Conservation (phyloP, 2,888 invertebrate genomes). For the Temnothorax ravouxi region DNA sequence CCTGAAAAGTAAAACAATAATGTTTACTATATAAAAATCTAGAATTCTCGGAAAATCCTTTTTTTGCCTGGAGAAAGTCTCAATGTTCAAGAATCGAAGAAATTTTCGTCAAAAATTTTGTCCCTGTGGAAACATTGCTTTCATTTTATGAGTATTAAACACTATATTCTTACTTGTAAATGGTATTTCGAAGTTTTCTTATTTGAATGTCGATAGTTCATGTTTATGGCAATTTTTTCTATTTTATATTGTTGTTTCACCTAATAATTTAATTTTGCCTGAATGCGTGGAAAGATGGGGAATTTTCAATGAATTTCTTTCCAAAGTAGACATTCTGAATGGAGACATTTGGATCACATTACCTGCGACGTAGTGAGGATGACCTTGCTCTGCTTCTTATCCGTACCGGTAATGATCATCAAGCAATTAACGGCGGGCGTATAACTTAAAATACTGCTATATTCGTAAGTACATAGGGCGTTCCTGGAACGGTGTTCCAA, state of each 20-base stretch:
- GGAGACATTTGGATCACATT: constrained; percentile 58
- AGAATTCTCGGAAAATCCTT: not conserved
- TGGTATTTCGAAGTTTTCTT: not conserved
- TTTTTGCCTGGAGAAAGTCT: not conserved
- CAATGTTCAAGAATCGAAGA: not conserved
- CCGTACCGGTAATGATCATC: constrained; percentile 96
- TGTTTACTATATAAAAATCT: not conserved
- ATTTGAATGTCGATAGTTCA: not conserved
- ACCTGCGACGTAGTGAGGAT: constrained; percentile 97
- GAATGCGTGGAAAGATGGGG: not conserved
- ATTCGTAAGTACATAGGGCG: constrained; percentile 96
- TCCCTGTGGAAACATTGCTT: not conserved
- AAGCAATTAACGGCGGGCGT: constrained; percentile 96
- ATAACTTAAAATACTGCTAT: constrained; percentile 95
- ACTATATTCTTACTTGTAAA: not conserved
- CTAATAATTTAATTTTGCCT: not conserved
- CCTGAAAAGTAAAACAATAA: constrained; percentile 87
- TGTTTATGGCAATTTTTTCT: not conserved
- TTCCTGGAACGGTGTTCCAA: constrained; percentile 95
- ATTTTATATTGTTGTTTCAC: not conserved
- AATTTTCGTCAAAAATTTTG: not conserved
- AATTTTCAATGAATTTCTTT: not conserved
- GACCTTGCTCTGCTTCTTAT: constrained; percentile 96
- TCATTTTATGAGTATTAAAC: not conserved
- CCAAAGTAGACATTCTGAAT: not conserved